phyloP scores from a whole-genome alignment of 2,888 invertebrate species.

The Leptopilina syphax region DNA sequence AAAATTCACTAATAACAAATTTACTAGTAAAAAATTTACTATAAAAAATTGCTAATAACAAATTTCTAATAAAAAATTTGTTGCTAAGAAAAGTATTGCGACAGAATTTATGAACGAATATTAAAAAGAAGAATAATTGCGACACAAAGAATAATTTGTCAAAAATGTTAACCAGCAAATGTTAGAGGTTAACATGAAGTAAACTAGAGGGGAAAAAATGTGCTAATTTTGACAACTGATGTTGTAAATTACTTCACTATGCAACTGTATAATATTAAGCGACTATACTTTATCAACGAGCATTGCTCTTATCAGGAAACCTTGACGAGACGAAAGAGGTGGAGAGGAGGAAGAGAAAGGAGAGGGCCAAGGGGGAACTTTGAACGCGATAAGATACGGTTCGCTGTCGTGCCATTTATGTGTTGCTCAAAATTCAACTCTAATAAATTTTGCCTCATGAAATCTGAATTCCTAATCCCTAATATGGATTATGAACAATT shows the following conservation, averaged over 20 bases:
- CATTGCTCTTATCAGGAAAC: slow-evolving; percentile 60
- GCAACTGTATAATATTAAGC: slow-evolving; percentile 5
- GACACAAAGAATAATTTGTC: neutral
- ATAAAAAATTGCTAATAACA: no score
- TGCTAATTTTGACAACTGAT: neutral
- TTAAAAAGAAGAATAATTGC: neutral
- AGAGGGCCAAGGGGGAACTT: slow-evolving; percentile 51
- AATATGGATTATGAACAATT: no score
- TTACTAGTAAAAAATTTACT: no score
- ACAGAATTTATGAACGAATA: no score
- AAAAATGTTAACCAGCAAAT: neutral
- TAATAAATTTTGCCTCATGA: slow-evolving; percentile 11
- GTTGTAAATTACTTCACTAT: slow-evolving; percentile 2
- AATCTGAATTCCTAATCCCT: neutral
- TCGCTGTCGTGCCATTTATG: slow-evolving; percentile 50
- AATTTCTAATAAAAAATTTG: no score
- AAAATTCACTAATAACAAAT: no score
- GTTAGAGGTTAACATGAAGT: no score
- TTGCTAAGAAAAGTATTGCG: no score
- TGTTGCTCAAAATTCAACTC: slow-evolving; percentile 48
- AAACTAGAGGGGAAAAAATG: neutral
- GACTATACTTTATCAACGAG: slow-evolving; percentile 26
- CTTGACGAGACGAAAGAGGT: slow-evolving; percentile 52
- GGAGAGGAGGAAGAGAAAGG: slow-evolving; percentile 48
- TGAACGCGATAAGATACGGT: slow-evolving; percentile 63